Evolutionary conservation across 2,888 invertebrate genomes (phyloP).

Genomic region (Proisotoma minuta): DNA sequence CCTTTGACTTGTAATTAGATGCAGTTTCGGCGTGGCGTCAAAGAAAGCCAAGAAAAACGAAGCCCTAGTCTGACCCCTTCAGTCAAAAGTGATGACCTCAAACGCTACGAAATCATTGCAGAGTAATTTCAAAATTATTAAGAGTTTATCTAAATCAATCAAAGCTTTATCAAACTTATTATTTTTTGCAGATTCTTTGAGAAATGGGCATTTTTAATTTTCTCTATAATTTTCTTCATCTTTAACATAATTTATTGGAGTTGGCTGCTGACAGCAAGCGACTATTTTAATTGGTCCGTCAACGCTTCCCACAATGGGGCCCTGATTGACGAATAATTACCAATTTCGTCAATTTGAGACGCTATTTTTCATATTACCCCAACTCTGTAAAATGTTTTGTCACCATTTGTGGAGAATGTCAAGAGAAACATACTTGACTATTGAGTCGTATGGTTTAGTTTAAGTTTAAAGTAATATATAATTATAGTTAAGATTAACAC

Average conservation of each 20-base stretch:
- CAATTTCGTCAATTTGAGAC: conserved; percentile 11
- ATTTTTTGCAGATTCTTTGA: conserved; percentile 20
- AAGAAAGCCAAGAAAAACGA: neutral
- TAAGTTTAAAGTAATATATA: too few relatives aligned
- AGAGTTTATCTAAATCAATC: neutral
- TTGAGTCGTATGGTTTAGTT: too few relatives aligned
- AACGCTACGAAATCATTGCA: neutral
- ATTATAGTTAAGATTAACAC: too few relatives aligned
- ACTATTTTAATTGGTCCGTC: conserved; percentile 31
- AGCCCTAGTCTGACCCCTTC: neutral
- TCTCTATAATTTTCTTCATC: conserved; percentile 23
- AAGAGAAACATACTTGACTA: too few relatives aligned
- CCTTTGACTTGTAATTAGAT: too few relatives aligned
- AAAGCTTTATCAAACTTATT: neutral
- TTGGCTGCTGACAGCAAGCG: conserved; percentile 24
- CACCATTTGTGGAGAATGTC: too few relatives aligned
- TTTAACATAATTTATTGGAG: conserved; percentile 34
- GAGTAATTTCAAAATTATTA: too few relatives aligned
- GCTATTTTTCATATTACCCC: conserved; percentile 19
- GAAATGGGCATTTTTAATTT: conserved; percentile 26
- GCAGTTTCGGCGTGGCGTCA: neutral
- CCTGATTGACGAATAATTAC: conserved; percentile 3
- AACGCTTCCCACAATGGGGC: conserved; percentile 28
- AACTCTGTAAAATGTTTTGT: too few relatives aligned
- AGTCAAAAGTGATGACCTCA: neutral